Evolutionary conservation across 2,888 invertebrate genomes (phyloP), one percentile per base, ranked within the genome.

Genomic region (Phorcus lineatus): DNA sequence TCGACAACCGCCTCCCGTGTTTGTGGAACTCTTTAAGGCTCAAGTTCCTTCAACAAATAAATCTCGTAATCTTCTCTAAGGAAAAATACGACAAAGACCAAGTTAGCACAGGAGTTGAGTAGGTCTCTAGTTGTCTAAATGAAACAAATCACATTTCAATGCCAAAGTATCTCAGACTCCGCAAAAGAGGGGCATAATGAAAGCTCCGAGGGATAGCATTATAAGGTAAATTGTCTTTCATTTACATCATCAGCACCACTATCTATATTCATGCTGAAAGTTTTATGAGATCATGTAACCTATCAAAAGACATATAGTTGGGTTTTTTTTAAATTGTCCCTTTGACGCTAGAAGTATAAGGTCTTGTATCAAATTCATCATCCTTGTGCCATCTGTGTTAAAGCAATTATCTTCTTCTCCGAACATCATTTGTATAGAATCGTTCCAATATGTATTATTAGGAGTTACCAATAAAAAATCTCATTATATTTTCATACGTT

Each of bases 31-130:
- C 70, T 19, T 36, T 40, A 19, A 31, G 28, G 31, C 16, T 70
- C 70, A 40, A 4, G 3, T 36, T 9, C 11, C 70, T 40, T 70
- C 40, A 36, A 40, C 36, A 19, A 70, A 36, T 70, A 70, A 70
- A 70, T 70, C 70, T 70, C 40, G 28, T 70, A 70, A 70, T 36
- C 70, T 24, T 36, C 17, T 70, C 31, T 70, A 6, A 47, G 28
- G 70, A 70, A 36, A n/a, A 70, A 36, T 70, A 40, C 13, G 70
- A 70, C 70, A 70, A 36, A 70, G 70, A 40, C 70, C 70, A 70
- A 70, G 70, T 70, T 70, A 70, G 40, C 70, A 36, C n/a, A 70
- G 40, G 70, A 36, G 16, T 70, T 70, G 31, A 36, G 57, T 31
- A 4, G 28, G 70, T 40, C n/a, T 36, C 36, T 40, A 19, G 28